Percentiles rank a stretch among this genome's conserved stretches.
Evolutionary conservation across 2,797 vertebrate species (phyloP).

Genomic region (Oryzias sinensis): DNA sequence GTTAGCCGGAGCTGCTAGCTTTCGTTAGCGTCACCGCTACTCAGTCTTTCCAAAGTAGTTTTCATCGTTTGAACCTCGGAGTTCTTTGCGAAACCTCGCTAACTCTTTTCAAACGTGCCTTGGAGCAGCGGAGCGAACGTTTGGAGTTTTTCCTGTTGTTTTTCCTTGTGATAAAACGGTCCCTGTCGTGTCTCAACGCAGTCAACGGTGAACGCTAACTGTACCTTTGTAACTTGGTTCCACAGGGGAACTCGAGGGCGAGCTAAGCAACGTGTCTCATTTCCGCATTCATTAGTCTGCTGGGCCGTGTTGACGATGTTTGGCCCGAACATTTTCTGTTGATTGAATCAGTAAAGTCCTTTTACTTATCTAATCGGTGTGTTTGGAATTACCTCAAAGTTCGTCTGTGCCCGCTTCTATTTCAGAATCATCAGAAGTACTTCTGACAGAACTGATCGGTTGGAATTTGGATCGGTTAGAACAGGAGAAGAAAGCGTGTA

Average conservation of each 20-base stretch:
- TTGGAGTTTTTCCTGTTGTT: accelerated
- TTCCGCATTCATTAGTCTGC: conserved; percentile 78
- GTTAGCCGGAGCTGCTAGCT: conserved; percentile 63
- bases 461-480: background rate
- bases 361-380: conserved; percentile 17
- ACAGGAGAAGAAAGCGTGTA: no score
- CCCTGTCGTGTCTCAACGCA: conserved; percentile 3
- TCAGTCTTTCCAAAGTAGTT: conserved; percentile 21
- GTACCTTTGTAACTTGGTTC: conserved; percentile 50
- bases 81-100: background rate
- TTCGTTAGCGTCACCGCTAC: conserved; percentile 13
- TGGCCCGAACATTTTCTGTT: conserved; percentile 45
- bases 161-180: no score
- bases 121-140: no score
- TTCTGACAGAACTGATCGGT: no score
- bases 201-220: conserved; percentile 22
- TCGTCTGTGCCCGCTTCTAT: background rate
- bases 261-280: conserved; percentile 80
- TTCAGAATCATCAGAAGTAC: background rate
- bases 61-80: background rate
- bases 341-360: conserved; percentile 38
- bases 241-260: conserved; percentile 51
- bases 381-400: no score
- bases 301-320: conserved; percentile 74
- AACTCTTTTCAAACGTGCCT: background rate